Base-by-base conservation (phyloP, 2,797 vertebrate genomes). In the Coccyzus lansbergi region DNA sequence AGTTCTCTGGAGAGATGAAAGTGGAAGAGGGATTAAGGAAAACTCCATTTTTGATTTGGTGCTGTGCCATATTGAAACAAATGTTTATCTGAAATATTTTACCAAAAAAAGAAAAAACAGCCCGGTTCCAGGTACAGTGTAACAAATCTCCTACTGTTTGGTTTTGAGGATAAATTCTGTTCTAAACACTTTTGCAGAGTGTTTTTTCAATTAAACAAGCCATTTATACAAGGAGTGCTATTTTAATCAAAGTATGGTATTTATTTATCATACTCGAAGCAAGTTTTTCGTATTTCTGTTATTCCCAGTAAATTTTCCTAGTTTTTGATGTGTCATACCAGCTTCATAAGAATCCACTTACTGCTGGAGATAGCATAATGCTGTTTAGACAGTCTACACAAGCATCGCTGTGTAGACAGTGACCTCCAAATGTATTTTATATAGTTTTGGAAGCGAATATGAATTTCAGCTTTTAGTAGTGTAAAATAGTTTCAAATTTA, bases 261-360 rank as follows among this genome's bases (percentile, higher is more conserved):
- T 79, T 34, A 36, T 55, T 72, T 85, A 55, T 80, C 12, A 2
- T 65, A 26, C 8, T 69, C 5, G 12, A 65, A 63, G 20, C 2
- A 13, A 68, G 11, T 67, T 91, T 8, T 75, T 72, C 11, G 2
- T 58, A 59, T 40, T 88, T 12, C 14, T 72, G 8, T 72, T 85
- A 46, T 59, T 71, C 2, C 28, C 36, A 26, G 19, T 55, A 67
- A 55, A 31, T 3, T 11, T 40, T 10, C 4, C 28, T 60, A 21
- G 18, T 1, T 53, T 65, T 80, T 76, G 2, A 4, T 48, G 20
- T 44, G 6, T 42, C 7, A 8, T 0, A 46, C 9, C 14, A 78
- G 34, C 20, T 76, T 6, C 0, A 2, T 31, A 8, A 34, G 18
- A 36, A 55, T 63, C 12, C 9, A 31, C 2, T 2, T 60, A 11